Base-by-base conservation (phyloP, 2,113 vertebrate species). In the Ailurus styani region DNA sequence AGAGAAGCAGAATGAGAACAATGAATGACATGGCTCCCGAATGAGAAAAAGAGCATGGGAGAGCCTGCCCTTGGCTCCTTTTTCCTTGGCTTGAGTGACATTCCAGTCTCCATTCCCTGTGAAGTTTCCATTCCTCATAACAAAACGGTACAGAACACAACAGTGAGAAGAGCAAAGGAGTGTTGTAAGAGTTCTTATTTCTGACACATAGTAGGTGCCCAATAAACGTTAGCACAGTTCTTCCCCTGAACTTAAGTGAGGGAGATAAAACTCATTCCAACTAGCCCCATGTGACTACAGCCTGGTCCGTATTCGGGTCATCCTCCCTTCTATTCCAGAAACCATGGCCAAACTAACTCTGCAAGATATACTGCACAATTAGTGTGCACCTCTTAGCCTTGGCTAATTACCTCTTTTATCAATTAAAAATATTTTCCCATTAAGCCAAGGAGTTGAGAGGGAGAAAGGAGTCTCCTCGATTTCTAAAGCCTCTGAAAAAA, bases 391-490 rank as follows among this genome's bases (percentile, higher is more conserved):
- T 98, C 98, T 98, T 98, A 98, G 98, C 91, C 96, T 97, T 98
- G 98, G 97, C 98, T 99, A 98, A 99, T 99, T 99, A 98, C 98
- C 98, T 98, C 98, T 97, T 97, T 98, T 85, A 98, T 98, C 98
- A 98, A 98, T 98, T 99, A 99, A 98, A 97, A 98, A 98, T 97
- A 88, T 87, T 97, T 95, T 96, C 78, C 75, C 94, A 95, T 96
- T 90, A 98, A 85, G 64, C 93, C 34, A 78, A 86, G 86, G 64
- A 97, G 54, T 95, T 93, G 94, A 96, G 94, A 95, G 89, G 23
- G 2, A 93, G 66, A 86, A 78, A 73, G 68, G 96, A 90, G 62
- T 73, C 95, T 97, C 97, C 87, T 89, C 40, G 93, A 87, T 86
- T 98, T 98, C 92, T 97, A 98, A 98, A 96, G 96, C 81, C 93